Base-by-base conservation (phyloP, 37 sponge, comb jelly and placozoan species). In the Halichondria panicea region DNA sequence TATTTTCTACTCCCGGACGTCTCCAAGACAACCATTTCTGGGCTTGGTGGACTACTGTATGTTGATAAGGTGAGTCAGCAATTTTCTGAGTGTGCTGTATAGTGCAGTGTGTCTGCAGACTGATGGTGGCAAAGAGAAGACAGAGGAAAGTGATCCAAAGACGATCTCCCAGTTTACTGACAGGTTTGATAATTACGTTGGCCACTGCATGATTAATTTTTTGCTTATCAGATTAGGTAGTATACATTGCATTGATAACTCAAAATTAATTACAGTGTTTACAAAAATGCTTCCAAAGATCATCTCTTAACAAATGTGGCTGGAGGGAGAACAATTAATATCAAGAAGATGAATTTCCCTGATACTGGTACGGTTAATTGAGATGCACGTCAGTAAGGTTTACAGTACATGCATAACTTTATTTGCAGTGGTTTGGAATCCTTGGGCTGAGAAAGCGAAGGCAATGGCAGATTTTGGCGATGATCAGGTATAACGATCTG, bases 391-490 rank as follows among this genome's bases (percentile, higher is more conserved):
- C 43, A 4, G 43, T 40, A 35, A 12, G 3, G 3, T 5, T 42
- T 43, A 13, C 35, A 63, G 4, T 37, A 3, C 2, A 34, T 25
- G 25, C 19, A 37, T 63, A 56, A 56, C 5, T 2, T 70, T 22
- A 65, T 36, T 4, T 76, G 50, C 75, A 94, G 97, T 96, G 27
- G 79, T 96, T 19, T 96, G 97, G 97, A 96, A 96, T 68, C 97
- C 97, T 50, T 96, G 97, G 97, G 58, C n/a, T 36, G 97, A 92
- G 45, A 93, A 89, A 37, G 97, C 97, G 24, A 83, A 82, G 71
- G 81, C 64, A 71, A 93, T 96, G 92, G 48, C 77, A 68, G 97
- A 96, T 66, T 96, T 96, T 75, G 97, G 93, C 37, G 91, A 96
- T 73, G 90, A 96, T 78, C 88, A 96, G 81, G 95, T 94, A 24